phyloP scores from a whole-genome alignment of 2,888 invertebrate genomes.

The Pseudococcus jackbeardsleyi region DNA sequence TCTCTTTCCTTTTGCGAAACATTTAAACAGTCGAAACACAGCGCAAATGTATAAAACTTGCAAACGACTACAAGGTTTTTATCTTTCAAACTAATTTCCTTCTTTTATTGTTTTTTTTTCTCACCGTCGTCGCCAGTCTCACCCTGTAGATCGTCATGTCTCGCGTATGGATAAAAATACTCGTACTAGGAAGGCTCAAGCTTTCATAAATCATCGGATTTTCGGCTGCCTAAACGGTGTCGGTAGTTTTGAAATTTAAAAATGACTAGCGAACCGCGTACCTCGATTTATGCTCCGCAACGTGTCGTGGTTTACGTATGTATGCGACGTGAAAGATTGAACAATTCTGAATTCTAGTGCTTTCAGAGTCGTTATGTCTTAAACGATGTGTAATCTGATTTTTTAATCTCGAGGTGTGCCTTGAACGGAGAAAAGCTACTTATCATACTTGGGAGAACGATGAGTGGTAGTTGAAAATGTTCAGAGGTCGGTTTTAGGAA shows the following conservation, averaged over 20 bases:
- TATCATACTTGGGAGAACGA: too few relatives aligned
- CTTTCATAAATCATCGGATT: conserved; percentile 45
- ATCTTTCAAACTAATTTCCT: conserved; percentile 39
- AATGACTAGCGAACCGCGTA: neutral
- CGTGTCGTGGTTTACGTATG: neutral
- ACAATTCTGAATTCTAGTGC: neutral
- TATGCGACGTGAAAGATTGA: neutral
- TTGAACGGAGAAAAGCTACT: too few relatives aligned
- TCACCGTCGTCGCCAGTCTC: conserved; percentile 7
- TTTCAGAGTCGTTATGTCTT: neutral
- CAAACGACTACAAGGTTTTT: conserved; percentile 40
- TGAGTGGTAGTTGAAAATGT: too few relatives aligned
- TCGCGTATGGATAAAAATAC: conserved; percentile 16
- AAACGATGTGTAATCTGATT: conserved; percentile 10
- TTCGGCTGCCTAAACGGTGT: conserved; percentile 21
- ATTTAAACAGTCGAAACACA: conserved; percentile 26
- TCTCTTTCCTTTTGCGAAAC: neutral
- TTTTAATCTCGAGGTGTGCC: neutral
- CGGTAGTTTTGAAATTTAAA: conserved; percentile 33
- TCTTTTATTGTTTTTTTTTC: conserved; percentile 40
- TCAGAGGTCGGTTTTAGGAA: too few relatives aligned
- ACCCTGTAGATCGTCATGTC: neutral
- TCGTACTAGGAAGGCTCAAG: neutral
- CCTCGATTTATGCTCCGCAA: neutral
- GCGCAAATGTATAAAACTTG: conserved; percentile 40